Evolutionary conservation across 2,797 vertebrate species (phyloP).

Genomic region (Netta rufina): DNA sequence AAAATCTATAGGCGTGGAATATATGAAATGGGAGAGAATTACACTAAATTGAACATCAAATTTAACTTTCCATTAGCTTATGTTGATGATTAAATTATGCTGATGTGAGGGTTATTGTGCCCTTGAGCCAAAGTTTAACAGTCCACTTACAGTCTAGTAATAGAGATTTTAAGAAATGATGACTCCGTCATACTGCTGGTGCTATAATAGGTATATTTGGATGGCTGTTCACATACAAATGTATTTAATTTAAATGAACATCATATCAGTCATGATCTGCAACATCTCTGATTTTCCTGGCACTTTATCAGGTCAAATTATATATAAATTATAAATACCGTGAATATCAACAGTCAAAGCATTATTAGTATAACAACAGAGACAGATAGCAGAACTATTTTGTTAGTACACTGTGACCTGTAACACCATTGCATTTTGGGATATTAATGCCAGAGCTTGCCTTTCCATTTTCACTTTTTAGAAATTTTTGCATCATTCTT

Average conservation of each 20-base stretch:
- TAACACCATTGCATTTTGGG: not conserved
- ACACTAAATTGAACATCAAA: conserved; percentile 45
- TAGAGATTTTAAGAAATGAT: conserved; percentile 71
- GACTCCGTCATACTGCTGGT: conserved; percentile 57
- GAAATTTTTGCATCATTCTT: not conserved
- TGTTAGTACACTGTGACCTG: conserved; percentile 21
- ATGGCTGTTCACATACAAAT: conserved; percentile 63
- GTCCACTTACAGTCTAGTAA: conserved; percentile 67
- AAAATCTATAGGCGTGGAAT: conserved; percentile 60
- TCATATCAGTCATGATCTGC: conserved; percentile 52
- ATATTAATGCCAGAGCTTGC: not conserved
- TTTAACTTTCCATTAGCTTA: conserved; percentile 77
- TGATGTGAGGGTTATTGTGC: conserved; percentile 71
- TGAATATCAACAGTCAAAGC: conserved; percentile 56
- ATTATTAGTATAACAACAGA: conserved; percentile 45
- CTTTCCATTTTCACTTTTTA: conserved; percentile 10
- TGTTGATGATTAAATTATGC: conserved; percentile 74
- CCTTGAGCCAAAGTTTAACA: conserved; percentile 75
- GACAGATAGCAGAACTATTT: conserved; percentile 41
- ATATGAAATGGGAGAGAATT: conserved; percentile 49
- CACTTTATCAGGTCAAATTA: conserved; percentile 45
- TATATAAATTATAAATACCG: conserved; percentile 54
- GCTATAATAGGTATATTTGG: conserved; percentile 56
- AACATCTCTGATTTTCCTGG: conserved; percentile 33
- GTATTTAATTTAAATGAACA: conserved; percentile 66